Conservation (phyloP, 2,888 invertebrate species). For the Parnassius smintheus region DNA sequence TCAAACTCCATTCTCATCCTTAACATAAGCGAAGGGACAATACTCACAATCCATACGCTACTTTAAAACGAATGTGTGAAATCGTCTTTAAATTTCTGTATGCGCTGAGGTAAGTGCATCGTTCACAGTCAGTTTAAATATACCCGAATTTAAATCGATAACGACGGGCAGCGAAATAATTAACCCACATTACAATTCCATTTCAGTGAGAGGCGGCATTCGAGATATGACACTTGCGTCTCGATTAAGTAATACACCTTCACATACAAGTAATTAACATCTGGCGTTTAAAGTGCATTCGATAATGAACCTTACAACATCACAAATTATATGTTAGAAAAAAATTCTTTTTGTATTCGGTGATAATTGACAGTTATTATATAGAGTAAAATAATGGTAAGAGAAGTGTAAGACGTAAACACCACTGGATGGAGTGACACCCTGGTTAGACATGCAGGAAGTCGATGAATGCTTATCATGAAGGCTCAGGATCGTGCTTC, state of each 20-base stretch:
- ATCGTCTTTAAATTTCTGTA: constrained; percentile 12
- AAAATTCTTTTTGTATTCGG: too few species aligned
- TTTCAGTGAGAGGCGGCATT: constrained; percentile 33
- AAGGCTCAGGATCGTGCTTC: too few species aligned
- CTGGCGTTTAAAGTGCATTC: constrained; percentile 5
- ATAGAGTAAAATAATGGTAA: too few species aligned
- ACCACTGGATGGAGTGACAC: too few species aligned
- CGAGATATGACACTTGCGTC: constrained; percentile 25
- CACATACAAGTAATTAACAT: not conserved
- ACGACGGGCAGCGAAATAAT: constrained; percentile 35
- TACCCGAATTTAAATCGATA: constrained; percentile 25
- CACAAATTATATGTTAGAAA: too few species aligned
- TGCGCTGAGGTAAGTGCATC: constrained; percentile 5
- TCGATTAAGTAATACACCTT: constrained; percentile 30
- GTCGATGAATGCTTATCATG: too few species aligned
- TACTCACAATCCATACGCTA: constrained; percentile 26
- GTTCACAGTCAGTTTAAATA: constrained; percentile 17
- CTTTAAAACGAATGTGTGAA: constrained; percentile 22
- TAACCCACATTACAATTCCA: constrained; percentile 39
- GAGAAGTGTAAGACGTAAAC: too few species aligned
- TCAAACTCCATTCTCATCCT: constrained; percentile 22
- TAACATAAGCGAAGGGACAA: constrained; percentile 12
- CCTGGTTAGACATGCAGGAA: too few species aligned
- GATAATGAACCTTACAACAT: constrained; percentile 5
- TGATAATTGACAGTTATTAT: too few species aligned